Conservation (phyloP, 2,888 invertebrate genomes). For the Nemotelus pantherinus region DNA sequence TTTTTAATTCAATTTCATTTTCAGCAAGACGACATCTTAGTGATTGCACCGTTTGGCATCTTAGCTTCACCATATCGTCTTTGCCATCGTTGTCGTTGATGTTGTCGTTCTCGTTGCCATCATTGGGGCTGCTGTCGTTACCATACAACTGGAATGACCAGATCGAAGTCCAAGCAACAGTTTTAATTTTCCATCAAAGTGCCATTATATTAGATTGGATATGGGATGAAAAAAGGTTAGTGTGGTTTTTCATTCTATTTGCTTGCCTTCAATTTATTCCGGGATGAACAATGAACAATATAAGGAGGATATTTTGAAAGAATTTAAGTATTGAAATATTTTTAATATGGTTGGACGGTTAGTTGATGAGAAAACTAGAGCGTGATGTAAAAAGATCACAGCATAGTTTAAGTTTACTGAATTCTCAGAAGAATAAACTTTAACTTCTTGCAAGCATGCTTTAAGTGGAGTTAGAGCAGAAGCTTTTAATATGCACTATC, state of each 20-base stretch:
- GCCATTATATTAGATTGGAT: conserved; percentile 41
- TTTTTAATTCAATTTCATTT: conserved; percentile 45
- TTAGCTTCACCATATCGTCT: conserved; percentile 34
- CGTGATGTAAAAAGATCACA: too few species aligned
- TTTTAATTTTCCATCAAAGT: conserved; percentile 44
- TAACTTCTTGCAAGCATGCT: too few species aligned
- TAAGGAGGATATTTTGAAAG: conserved; percentile 8
- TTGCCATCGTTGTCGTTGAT: not conserved
- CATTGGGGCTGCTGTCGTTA: not conserved
- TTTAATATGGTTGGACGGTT: conserved; percentile 24
- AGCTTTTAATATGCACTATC: too few species aligned
- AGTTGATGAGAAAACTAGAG: not conserved
- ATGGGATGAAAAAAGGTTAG: conserved; percentile 39
- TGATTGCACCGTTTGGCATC: conserved; percentile 37
- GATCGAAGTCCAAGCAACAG: conserved; percentile 39
- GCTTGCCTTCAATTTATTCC: conserved; percentile 19
- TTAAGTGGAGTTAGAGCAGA: too few species aligned
- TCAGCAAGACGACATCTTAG: conserved; percentile 25
- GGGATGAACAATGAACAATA: not conserved
- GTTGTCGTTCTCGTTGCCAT: conserved; percentile 6
- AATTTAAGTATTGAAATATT: conserved; percentile 25
- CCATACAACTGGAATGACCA: not conserved
- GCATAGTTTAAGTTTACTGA: too few species aligned
- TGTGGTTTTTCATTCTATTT: conserved; percentile 32
- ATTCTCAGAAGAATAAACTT: too few species aligned